phyloP scores from a whole-genome alignment of 1,140 invertebrate species.

The Reticulitermes speratus region DNA sequence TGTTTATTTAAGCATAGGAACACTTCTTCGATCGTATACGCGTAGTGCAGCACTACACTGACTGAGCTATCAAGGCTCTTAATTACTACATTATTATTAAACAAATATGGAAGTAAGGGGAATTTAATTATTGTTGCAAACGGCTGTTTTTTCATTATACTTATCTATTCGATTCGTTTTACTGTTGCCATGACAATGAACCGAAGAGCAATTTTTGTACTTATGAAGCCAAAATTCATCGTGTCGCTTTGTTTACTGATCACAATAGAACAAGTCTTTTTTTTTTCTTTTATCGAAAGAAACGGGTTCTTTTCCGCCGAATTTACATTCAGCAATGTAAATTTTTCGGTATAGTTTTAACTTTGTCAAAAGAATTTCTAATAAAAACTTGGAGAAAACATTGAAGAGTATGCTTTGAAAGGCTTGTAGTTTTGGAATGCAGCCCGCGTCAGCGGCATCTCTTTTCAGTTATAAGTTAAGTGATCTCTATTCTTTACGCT shows the following conservation, averaged over 20 bases:
- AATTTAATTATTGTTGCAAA: too few species aligned
- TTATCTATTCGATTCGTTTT: too few species aligned
- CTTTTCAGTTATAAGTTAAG: neutral
- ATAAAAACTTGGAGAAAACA: neutral
- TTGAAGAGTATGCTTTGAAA: neutral
- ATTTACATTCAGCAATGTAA: conserved; percentile 13
- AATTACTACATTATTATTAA: too few species aligned
- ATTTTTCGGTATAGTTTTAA: neutral
- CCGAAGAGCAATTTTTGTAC: too few species aligned
- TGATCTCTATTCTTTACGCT: neutral
- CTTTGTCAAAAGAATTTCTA: conserved; percentile 4
- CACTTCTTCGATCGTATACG: too few species aligned
- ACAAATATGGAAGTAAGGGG: too few species aligned
- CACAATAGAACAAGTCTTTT: neutral
- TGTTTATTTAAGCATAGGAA: too few species aligned
- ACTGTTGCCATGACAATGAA: too few species aligned
- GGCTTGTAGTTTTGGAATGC: neutral
- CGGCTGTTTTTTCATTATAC: too few species aligned
- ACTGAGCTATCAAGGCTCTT: too few species aligned
- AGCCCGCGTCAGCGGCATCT: neutral
- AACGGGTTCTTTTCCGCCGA: neutral
- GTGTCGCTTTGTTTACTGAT: neutral
- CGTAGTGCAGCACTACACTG: too few species aligned
- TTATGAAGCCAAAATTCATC: neutral
- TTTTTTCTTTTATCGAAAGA: neutral